Evolutionary conservation across 2,888 invertebrate species (phyloP).

Genomic region (Eudasyphora cyanicolor): DNA sequence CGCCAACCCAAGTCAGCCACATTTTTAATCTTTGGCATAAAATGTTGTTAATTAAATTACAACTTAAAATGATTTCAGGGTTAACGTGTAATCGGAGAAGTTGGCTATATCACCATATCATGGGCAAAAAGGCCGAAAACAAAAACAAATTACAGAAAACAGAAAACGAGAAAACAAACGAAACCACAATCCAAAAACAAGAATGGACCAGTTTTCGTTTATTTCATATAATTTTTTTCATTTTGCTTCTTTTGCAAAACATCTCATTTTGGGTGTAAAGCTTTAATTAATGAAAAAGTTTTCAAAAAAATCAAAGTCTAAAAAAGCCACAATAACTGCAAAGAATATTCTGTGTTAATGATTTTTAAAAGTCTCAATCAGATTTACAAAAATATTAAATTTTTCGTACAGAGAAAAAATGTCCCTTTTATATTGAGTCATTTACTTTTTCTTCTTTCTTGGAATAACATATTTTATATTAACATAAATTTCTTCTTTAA

Average conservation of each 20-base stretch:
- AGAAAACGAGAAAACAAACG: too few species aligned
- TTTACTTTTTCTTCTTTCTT: conserved; percentile 1
- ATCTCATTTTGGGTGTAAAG: background rate
- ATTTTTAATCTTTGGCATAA: conserved; percentile 26
- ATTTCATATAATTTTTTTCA: background rate
- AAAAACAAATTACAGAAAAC: background rate
- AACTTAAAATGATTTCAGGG: conserved; percentile 61
- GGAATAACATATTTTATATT: background rate
- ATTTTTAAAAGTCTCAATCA: background rate
- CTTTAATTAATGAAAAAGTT: background rate
- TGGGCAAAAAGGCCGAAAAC: background rate
- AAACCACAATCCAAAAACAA: background rate
- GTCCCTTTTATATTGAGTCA: background rate
- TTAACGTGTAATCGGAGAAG: conserved; percentile 46
- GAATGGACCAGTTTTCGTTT: conserved; percentile 3
- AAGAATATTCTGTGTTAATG: background rate
- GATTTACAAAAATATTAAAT: background rate
- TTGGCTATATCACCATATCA: background rate
- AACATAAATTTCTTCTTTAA: conserved; percentile 12
- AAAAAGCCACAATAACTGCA: background rate
- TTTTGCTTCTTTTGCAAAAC: background rate
- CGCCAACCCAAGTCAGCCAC: background rate
- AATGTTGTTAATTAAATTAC: conserved; percentile 55
- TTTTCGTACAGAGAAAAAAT: background rate
- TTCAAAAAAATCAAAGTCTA: background rate